These are phyloP conservation scores for Dendrophyllia cribrosa DNA, from an alignment of 64 coral and sea anemone species.

Conservation along the genomic window DNA sequence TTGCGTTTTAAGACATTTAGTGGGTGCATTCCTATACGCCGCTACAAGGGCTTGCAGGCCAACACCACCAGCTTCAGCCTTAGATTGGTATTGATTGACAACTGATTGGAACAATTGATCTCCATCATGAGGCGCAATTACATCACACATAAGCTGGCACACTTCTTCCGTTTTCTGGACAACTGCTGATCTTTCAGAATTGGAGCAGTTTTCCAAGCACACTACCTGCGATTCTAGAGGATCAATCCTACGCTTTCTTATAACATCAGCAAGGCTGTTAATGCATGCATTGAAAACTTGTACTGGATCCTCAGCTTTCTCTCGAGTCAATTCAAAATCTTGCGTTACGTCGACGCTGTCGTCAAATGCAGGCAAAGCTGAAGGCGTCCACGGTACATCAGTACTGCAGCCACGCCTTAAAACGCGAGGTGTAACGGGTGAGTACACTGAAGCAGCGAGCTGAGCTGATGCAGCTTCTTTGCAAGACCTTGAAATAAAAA, in stretches of 20 bases:
- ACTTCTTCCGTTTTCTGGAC: conserved; percentile 41
- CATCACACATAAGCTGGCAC: conserved; percentile 28
- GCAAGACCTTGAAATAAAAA: conserved; percentile 4
- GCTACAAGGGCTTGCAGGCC: conserved; percentile 1
- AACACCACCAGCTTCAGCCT: not conserved
- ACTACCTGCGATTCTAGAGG: conserved; percentile 33
- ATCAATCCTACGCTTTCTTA: conserved; percentile 36
- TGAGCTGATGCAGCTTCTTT: not conserved
- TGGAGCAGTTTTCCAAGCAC: conserved; percentile 2
- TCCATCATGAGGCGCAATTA: conserved; percentile 17
- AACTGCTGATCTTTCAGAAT: conserved; percentile 33
- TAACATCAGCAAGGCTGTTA: conserved; percentile 7
- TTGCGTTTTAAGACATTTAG: conserved; percentile 38
- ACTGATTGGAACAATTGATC: conserved; percentile 14
- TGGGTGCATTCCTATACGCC: conserved; percentile 46
- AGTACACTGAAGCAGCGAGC: not conserved
- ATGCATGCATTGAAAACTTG: conserved; percentile 41
- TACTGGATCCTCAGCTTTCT: not conserved
- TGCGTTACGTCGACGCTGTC: not conserved
- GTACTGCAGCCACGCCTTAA: not conserved
- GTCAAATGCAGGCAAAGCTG: conserved; percentile 21
- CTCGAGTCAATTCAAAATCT: not conserved
- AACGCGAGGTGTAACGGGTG: not conserved
- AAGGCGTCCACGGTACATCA: conserved; percentile 41
- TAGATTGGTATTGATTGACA: not conserved